These are phyloP conservation scores for Saccostrea glomerata DNA, from an alignment of 1,140 invertebrate genomes.

Conservation along the genomic window DNA sequence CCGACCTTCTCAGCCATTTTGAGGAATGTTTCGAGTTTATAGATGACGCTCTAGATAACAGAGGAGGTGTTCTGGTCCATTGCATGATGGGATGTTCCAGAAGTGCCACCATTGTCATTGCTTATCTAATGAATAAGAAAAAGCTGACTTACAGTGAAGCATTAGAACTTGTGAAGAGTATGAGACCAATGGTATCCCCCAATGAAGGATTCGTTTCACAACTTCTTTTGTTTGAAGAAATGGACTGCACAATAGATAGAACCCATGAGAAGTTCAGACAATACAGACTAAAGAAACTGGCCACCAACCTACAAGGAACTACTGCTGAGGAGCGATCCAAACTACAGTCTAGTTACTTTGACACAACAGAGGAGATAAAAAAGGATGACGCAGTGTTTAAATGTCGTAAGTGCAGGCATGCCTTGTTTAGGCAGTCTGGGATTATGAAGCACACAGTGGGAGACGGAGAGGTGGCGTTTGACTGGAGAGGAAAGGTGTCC, in stretches of 20 bases:
- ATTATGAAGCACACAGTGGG: constrained; percentile 64
- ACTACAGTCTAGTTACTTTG: not conserved
- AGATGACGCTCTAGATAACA: too few species aligned
- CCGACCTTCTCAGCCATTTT: constrained; percentile 66
- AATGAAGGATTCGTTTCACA: constrained; percentile 71
- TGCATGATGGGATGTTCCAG: too few species aligned
- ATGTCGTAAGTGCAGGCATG: constrained; percentile 57
- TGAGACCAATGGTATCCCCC: constrained; percentile 48
- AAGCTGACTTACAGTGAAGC: constrained; percentile 59
- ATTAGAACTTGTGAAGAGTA: constrained; percentile 58
- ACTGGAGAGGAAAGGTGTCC: constrained; percentile 65
- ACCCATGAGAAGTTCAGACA: constrained; percentile 59
- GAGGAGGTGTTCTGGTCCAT: too few species aligned
- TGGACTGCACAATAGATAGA: constrained; percentile 65
- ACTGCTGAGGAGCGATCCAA: not conserved
- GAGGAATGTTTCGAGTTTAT: constrained; percentile 70
- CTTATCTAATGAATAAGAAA: constrained; percentile 71
- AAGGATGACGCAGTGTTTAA: not conserved
- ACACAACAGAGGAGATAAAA: not conserved
- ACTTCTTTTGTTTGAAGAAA: constrained; percentile 70
- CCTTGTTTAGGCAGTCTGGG: constrained; percentile 62
- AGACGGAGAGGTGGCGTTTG: constrained; percentile 68
- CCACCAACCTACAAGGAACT: constrained; percentile 55
- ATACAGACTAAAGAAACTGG: constrained; percentile 61
- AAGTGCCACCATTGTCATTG: constrained; percentile 72